Evolutionary conservation across 2,113 vertebrate genomes (phyloP).

Genomic region (Myxocyprinus asiaticus): DNA sequence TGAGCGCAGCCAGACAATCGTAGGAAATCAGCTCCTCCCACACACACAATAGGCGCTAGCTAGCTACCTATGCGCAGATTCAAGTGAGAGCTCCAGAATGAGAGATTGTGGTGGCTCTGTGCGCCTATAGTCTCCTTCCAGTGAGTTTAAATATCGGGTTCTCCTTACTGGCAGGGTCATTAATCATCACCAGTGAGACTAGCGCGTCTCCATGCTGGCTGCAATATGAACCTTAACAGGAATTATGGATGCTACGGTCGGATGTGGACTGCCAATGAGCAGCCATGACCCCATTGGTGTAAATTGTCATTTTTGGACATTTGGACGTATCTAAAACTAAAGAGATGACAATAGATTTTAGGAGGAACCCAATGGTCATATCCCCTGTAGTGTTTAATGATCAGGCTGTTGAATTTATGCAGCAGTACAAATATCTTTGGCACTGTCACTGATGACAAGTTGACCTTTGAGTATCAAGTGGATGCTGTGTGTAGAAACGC

Average conservation of each 20-base stretch:
- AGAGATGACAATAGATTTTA: too few relatives aligned
- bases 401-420: too few relatives aligned
- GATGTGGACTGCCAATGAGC: not conserved
- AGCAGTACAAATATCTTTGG: too few relatives aligned
- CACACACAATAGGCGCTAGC: slow-evolving; percentile 59
- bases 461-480: too few relatives aligned
- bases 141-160: slow-evolving; percentile 40
- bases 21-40: slow-evolving; percentile 78
- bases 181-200: slow-evolving; percentile 9
- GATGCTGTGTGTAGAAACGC: too few relatives aligned
- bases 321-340: too few relatives aligned
- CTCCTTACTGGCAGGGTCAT: slow-evolving; percentile 16
- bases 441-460: too few relatives aligned
- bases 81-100: not conserved
- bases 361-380: too few relatives aligned
- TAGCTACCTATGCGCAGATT: slow-evolving; percentile 28
- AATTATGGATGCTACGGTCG: slow-evolving; percentile 6
- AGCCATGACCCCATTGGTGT: slow-evolving; percentile 23
- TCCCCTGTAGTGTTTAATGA: too few relatives aligned
- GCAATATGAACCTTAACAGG: not conserved
- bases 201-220: not conserved
- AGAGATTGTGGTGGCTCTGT: not conserved
- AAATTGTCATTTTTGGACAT: not conserved
- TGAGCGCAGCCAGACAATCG: slow-evolving; percentile 67
- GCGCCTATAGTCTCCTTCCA: not conserved